Percentiles rank a stretch among this genome's conserved stretches.
Evolutionary conservation across 2,888 invertebrate genomes (phyloP).

Genomic region (Celastrina argiolus): DNA sequence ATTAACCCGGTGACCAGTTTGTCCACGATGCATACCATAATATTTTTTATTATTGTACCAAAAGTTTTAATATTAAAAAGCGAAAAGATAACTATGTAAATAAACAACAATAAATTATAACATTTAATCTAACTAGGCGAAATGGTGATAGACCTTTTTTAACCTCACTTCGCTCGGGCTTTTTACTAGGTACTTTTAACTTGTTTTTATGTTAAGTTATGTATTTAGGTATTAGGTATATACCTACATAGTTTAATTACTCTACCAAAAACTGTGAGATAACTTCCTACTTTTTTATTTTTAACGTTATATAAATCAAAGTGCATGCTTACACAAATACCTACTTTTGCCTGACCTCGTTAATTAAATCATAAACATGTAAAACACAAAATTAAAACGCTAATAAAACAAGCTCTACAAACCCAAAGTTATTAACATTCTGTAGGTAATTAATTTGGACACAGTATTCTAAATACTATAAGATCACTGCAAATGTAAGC

Average conservation of each 20-base stretch:
- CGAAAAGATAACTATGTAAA: neutral
- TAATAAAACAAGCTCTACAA: slow-evolving; percentile 8
- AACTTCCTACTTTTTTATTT: too few relatives aligned
- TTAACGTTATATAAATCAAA: too few relatives aligned
- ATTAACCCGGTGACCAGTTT: neutral
- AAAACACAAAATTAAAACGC: slow-evolving; percentile 12
- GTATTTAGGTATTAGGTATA: too few relatives aligned
- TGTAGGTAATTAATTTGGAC: neutral
- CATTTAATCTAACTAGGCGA: too few relatives aligned
- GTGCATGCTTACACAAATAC: neutral
- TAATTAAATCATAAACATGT: neutral
- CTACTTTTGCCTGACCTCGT: neutral
- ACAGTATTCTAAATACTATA: neutral
- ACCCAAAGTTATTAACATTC: neutral
- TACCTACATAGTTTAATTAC: too few relatives aligned
- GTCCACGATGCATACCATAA: neutral
- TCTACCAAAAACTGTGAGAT: too few relatives aligned
- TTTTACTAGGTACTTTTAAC: too few relatives aligned
- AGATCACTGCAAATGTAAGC: neutral
- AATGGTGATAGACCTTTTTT: too few relatives aligned
- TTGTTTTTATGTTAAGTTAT: too few relatives aligned
- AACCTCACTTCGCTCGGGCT: too few relatives aligned
- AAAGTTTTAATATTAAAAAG: neutral
- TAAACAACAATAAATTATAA: too few relatives aligned
- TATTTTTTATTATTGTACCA: neutral